Evolutionary conservation across 2,797 vertebrate species (phyloP).

Genomic region (Protosalanx chinensis): DNA sequence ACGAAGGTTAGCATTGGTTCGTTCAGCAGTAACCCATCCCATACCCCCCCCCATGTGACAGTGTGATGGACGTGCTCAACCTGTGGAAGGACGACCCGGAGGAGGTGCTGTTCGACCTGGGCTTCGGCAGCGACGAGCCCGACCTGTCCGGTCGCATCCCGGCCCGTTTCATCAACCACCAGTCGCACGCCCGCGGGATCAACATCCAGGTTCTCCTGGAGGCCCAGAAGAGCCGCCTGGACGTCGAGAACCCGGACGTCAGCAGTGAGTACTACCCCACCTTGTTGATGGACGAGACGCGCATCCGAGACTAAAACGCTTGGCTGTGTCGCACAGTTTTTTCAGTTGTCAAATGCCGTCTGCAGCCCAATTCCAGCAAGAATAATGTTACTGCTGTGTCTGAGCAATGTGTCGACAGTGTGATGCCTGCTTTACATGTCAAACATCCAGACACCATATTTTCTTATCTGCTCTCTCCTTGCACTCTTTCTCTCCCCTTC

Average conservation of each 20-base stretch:
- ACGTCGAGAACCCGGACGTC: constrained; percentile 79
- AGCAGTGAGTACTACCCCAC: constrained; percentile 71
- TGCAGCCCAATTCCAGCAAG: no score
- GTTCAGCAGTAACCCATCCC: no score
- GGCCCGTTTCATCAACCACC: constrained; percentile 79
- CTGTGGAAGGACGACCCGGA: constrained; percentile 85
- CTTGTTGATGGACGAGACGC: neutral
- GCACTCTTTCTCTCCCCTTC: constrained; percentile 20
- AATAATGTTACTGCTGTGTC: no score
- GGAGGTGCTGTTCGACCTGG: constrained; percentile 87
- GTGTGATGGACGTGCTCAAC: constrained; percentile 77
- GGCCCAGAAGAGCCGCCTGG: constrained; percentile 80
- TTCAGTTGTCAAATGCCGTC: no score
- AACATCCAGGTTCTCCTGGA: constrained; percentile 81
- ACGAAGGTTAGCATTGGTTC: neutral
- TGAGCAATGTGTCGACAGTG: no score
- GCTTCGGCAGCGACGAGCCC: constrained; percentile 86
- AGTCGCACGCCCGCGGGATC: constrained; percentile 84
- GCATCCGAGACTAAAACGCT: no score
- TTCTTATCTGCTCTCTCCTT: neutral
- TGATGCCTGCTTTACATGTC: constrained; percentile 12
- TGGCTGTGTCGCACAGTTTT: no score
- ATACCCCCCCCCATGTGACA: neutral
- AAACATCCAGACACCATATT: neutral
- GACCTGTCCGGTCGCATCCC: constrained; percentile 85